Evolutionary conservation across 2,888 invertebrate species (phyloP).

Genomic region (Nowickia ferox): DNA sequence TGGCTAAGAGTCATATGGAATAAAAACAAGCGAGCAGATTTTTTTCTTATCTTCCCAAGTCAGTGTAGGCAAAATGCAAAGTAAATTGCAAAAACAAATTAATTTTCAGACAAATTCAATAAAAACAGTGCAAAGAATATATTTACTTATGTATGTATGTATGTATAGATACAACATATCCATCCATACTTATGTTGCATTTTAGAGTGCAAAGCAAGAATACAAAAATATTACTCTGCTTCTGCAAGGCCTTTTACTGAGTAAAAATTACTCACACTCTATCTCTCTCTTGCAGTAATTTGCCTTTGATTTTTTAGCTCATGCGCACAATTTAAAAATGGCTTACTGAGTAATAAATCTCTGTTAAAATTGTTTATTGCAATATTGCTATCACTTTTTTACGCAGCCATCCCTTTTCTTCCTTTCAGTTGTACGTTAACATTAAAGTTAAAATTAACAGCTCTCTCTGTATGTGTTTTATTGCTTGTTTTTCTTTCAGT

Average conservation of each 20-base stretch:
- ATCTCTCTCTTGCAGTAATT: not conserved
- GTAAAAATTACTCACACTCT: not conserved
- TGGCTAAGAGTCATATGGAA: slow-evolving; percentile 1
- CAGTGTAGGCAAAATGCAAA: not conserved
- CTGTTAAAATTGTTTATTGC: slow-evolving; percentile 3
- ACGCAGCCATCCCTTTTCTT: slow-evolving; percentile 26
- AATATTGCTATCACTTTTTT: not conserved
- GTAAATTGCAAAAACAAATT: not conserved
- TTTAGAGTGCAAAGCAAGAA: slow-evolving; percentile 32
- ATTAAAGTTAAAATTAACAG: not conserved
- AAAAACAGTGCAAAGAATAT: slow-evolving; percentile 3
- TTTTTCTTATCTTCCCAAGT: not conserved
- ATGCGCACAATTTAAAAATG: slow-evolving; percentile 52
- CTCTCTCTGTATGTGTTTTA: not conserved
- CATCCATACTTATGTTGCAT: too few relatives aligned
- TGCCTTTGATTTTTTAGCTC: not conserved
- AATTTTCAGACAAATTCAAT: not conserved
- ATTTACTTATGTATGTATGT: too few relatives aligned
- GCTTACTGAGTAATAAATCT: slow-evolving; percentile 30
- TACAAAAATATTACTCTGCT: not conserved
- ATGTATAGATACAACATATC: too few relatives aligned
- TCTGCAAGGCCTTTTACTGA: not conserved
- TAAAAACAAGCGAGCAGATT: not conserved
- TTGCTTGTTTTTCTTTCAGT: not conserved
- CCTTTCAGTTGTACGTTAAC: not conserved